Conservation (phyloP, 2,888 invertebrate genomes). For the Xylota sylvarum region DNA sequence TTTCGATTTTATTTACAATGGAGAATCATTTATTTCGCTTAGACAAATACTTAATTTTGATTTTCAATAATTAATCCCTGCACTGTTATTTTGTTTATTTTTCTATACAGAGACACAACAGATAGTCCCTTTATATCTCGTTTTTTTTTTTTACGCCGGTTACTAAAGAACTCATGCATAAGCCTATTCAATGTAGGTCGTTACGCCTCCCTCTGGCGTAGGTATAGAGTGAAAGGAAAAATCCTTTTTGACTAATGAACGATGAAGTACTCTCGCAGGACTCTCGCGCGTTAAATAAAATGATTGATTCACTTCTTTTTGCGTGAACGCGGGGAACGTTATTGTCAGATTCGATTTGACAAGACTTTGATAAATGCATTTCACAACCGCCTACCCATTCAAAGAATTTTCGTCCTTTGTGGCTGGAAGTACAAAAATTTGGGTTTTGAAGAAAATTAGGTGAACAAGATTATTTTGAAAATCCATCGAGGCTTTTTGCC, state of each 20-base stretch:
- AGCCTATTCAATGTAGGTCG: slow-evolving; percentile 42
- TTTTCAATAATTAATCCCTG: slow-evolving; percentile 76
- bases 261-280: slow-evolving; percentile 39
- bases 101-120: slow-evolving; percentile 32
- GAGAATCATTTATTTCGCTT: slow-evolving; percentile 69
- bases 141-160: background rate
- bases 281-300: slow-evolving; percentile 37
- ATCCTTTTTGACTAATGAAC: slow-evolving; percentile 72
- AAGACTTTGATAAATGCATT: slow-evolving; percentile 67
- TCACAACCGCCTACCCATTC: background rate
- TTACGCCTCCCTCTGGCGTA: background rate
- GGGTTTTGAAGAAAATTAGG: slow-evolving; percentile 4
- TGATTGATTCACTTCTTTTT: slow-evolving; percentile 60
- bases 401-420: slow-evolving; percentile 15
- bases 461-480: slow-evolving; percentile 1
- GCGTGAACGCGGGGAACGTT: slow-evolving; percentile 1
- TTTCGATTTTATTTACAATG: slow-evolving; percentile 29
- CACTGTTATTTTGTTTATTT: slow-evolving; percentile 60
- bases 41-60: slow-evolving; percentile 75
- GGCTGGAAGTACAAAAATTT: background rate
- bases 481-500: slow-evolving; percentile 15
- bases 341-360: slow-evolving; percentile 61
- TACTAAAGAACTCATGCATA: slow-evolving; percentile 31
- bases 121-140: slow-evolving; percentile 18
- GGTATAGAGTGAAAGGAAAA: slow-evolving; percentile 4